A percentile compares a stretch with the other conserved stretches of the same genome.
These are phyloP conservation scores for Cossypha polioptera DNA, from an alignment of 2,797 vertebrate genomes.

Conservation along the genomic window DNA sequence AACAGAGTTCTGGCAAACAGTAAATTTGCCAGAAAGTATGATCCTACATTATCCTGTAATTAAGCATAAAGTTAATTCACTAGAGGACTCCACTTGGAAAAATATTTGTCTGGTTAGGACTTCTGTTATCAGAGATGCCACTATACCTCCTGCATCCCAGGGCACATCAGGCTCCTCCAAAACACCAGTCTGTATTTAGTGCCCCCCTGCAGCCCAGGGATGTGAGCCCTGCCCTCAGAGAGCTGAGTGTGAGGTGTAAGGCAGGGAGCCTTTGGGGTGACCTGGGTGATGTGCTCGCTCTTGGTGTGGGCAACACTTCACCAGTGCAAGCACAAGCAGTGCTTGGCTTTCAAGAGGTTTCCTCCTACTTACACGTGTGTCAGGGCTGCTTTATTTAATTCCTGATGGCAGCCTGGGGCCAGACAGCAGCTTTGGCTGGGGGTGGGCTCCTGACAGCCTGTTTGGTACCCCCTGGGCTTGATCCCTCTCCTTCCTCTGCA, in stretches of 20 bases:
- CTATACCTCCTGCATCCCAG: not conserved
- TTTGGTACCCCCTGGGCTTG: not conserved
- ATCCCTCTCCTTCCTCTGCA: not conserved
- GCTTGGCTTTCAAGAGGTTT: not conserved
- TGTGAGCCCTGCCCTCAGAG: not conserved
- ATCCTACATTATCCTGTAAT: not conserved
- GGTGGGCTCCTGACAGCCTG: not conserved
- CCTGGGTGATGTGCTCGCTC: accelerated
- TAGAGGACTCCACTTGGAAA: not conserved
- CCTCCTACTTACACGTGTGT: accelerated
- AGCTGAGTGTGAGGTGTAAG: not conserved
- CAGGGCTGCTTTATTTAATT: not conserved
- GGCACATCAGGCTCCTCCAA: not conserved
- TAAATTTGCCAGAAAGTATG: not conserved
- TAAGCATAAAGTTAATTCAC: not conserved
- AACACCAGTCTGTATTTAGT: not conserved
- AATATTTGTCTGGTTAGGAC: not conserved
- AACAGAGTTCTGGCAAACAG: not conserved
- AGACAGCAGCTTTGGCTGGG: not conserved
- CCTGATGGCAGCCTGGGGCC: not conserved
- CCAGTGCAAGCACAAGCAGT: not conserved
- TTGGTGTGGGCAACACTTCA: not conserved
- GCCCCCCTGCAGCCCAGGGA: not conserved
- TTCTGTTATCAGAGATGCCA: not conserved
- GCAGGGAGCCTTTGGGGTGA: not conserved